Evolutionary conservation across 2,888 invertebrate genomes (phyloP), one percentile per base, ranked within the genome.

Genomic region (Baronia brevicornis): DNA sequence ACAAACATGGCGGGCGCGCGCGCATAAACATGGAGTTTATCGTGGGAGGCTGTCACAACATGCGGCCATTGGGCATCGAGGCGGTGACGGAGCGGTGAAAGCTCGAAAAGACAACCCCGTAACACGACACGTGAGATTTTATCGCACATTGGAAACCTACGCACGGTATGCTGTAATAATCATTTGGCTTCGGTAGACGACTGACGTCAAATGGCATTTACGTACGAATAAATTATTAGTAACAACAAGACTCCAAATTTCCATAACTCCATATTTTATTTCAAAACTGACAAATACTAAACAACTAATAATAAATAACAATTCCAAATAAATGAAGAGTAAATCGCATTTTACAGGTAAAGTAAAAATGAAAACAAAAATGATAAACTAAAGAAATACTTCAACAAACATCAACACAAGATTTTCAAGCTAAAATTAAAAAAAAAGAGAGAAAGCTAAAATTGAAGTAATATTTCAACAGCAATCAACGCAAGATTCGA

Each of bases 11-110:
- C 80, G 71, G 72, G 63, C 77, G 70, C 72, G 74, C 71, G 72
- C 74, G 70, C 61, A 66, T 78, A 77, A 74, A 78, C 74, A 77
- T 66, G 55, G 54, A 70, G 65, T 74, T 77, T 78, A 82, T 75
- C 78, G 79, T 84, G 79, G 79, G 82, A 82, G 68, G 82, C 80
- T 82, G 84, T 82, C 82, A 82, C 77, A 84, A 84, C 79, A 82
- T 57, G 61, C 70, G 67, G 60, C 66, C 71, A 63, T 59, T 63
- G 68, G 63, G 53, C 69, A 62, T 51, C 52, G 46, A 22, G n/a
- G 43, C 57, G 54, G 59, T 72, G 75, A 77, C 63, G 68, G 67
- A 59, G 54, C 60, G 73, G 80, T 77, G 79, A 80, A 80, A 80
- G 80, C 74, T 70, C 55, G 48, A 58, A 57, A 54, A 70, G 68